Conservation (phyloP, 2,797 vertebrate genomes). For the Peromyscus nudipes region DNA sequence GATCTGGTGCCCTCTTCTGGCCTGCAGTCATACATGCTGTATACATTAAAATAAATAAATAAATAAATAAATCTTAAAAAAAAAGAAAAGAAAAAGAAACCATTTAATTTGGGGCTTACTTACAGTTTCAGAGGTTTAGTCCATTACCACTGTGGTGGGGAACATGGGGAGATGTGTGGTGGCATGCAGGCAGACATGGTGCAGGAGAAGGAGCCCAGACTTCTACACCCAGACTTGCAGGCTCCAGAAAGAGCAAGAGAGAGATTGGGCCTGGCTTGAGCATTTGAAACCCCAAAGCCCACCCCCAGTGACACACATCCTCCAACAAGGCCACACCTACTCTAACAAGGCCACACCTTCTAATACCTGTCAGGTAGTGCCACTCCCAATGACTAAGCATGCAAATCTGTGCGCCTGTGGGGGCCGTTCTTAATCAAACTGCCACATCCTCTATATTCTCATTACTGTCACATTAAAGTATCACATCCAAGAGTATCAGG, state of each 20-base stretch:
- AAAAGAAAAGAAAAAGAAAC: background rate
- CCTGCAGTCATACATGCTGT: too few species aligned
- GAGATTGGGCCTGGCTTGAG: too few species aligned
- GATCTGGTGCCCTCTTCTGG: too few species aligned
- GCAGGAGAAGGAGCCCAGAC: background rate
- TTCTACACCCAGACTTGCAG: background rate
- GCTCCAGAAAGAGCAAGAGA: background rate
- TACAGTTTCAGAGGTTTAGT: background rate
- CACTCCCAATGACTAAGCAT: too few species aligned
- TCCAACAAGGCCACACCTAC: background rate
- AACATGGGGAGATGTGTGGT: background rate
- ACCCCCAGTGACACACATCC: background rate
- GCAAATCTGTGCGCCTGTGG: background rate
- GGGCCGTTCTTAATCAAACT: too few species aligned
- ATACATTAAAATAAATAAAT: too few species aligned
- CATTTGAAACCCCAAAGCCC: background rate
- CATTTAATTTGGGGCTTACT: background rate
- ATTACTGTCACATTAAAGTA: background rate
- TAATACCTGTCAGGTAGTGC: background rate
- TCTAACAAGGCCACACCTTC: background rate
- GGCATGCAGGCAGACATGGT: background rate
- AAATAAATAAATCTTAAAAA: too few species aligned
- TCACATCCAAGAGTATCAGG: background rate
- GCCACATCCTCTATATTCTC: background rate
- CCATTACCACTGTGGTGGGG: background rate